Base-by-base conservation (phyloP, 2,888 invertebrate species). In the Gastracanthus pulcherrimus region DNA sequence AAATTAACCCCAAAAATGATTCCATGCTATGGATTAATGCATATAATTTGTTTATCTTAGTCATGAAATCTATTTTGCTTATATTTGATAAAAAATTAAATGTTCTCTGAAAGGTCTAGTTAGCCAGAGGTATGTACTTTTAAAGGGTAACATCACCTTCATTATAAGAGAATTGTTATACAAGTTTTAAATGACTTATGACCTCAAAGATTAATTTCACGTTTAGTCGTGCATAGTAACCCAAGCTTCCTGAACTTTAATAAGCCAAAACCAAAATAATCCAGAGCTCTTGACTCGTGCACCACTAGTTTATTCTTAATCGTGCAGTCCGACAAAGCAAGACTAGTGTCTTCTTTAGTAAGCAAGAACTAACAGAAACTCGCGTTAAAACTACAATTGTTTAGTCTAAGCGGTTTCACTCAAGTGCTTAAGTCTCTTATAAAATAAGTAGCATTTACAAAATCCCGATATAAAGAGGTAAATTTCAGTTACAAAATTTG, bases 221-320 rank as follows among this genome's bases (percentile, higher is more conserved):
- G 36, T 19, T 62, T 31, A 67, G 58, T 41, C 41, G 45, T 51
- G 58, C 60, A 19, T 76, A 72, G 58, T 76, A 58, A 71, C 60
- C 19, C 36, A 48, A 62, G 62, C 82, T 85, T 48, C 77, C 67
- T 69, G 81, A 85, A 86, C 80, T 86, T 85, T 83, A 84, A 85
- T 86, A 83, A 85, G 82, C 45, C 84, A 79, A 62, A 77, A 83
- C 76, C 83, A 76, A 86, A 85, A 83, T 85, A 86, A 86, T 86
- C 84, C 84, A 69, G 74, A 78, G 83, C 80, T 83, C 36, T 55
- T 23, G 70, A 36, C 34, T 70, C 23, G 36, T 26, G 23, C 19
- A 13, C 36, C 36, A 51, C 51, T 55, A 36, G 23, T 34, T 36
- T 36, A 34, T 70, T 55, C 85, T 85, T 85, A 85, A 86, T 83